Base-by-base conservation (phyloP, 2,113 vertebrate species). In the Saguinus midas region DNA sequence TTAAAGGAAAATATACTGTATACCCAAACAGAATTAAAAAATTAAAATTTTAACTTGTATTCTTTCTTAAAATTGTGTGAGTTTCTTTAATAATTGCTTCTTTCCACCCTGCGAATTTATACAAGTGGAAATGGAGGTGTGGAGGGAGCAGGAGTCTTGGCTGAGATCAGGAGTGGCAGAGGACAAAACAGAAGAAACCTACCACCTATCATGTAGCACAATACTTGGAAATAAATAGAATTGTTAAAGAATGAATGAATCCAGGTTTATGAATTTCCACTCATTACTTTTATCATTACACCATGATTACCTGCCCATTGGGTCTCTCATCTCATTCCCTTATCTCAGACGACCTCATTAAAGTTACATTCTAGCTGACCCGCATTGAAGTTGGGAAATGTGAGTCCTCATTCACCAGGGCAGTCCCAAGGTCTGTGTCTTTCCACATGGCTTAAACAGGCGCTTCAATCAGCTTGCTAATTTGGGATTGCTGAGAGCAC, bases 401-500 rank as follows among this genome's bases (percentile, higher is more conserved):
- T 17, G 45, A 68, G 27, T 75, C 40, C 45, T 86, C 40, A 73
- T 37, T 80, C n/a, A 18, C 43, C 17, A 55, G 68, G 37, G 58
- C 25, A 76, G 55, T 55, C 29, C 27, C 17, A 23, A 57, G 43
- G 27, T 83, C 87, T 55, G 13, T 45, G 18, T 85, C 64, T 78
- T 81, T 90, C 73, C 80, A 61, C 27, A 4, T 93, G 95, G 80
- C 90, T 96, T 81, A 68, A 96, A 88, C 17, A 27, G 66, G 72
- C 87, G 12, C 45, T 98, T 97, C 97, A 96, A 97, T 98, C 95
- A 97, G 82, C 83, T 93, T 64, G 90, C 91, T 98, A 98, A 97
- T 97, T 98, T 94, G 95, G 96, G 84, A 87, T 95, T 95, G 89
- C 97, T 95, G 97, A 98, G 96, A 97, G 91, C 83, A 96, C 79